Percentiles rank a stretch among this genome's conserved stretches.
Conservation (phyloP, 1,140 invertebrate genomes). For the Trissolcus basalis region DNA sequence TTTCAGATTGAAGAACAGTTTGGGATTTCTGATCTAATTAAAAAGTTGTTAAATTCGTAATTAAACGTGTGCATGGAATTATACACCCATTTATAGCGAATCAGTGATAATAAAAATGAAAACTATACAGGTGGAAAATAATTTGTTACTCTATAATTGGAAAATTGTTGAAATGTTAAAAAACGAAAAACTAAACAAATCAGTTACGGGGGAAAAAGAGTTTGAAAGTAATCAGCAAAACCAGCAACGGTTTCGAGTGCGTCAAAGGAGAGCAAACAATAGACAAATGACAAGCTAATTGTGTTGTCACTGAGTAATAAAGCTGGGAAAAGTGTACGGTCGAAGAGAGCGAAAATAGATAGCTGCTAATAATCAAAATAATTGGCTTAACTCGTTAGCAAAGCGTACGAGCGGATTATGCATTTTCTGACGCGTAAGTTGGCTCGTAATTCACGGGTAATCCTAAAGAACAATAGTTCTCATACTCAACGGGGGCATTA, state of each 20-base stretch:
- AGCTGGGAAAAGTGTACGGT: conserved; percentile 38
- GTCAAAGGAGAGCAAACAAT: conserved; percentile 2
- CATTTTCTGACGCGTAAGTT: conserved; percentile 51
- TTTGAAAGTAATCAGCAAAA: too few species aligned
- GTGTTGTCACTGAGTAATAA: conserved; percentile 14
- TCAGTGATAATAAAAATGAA: too few species aligned
- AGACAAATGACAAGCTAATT: conserved; percentile 30
- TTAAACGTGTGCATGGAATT: too few species aligned
- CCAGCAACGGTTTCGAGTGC: neutral
- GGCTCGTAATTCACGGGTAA: conserved; percentile 49
- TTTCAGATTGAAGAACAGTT: too few species aligned
- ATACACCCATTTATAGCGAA: too few species aligned
- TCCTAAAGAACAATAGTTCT: conserved; percentile 55
- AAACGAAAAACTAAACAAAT: too few species aligned
- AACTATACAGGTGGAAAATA: too few species aligned
- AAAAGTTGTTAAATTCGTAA: neutral
- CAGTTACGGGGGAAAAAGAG: too few species aligned
- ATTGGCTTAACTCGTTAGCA: conserved; percentile 55
- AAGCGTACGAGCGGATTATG: conserved; percentile 51
- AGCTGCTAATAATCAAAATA: conserved; percentile 55
- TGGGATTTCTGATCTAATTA: too few species aligned
- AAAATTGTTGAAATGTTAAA: too few species aligned
- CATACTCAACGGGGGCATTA: conserved; percentile 39
- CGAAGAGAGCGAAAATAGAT: conserved; percentile 36
- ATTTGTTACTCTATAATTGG: too few species aligned